Evolutionary conservation across 2,888 invertebrate genomes (phyloP).

Genomic region (Dimorphilus gyrociliatus): DNA sequence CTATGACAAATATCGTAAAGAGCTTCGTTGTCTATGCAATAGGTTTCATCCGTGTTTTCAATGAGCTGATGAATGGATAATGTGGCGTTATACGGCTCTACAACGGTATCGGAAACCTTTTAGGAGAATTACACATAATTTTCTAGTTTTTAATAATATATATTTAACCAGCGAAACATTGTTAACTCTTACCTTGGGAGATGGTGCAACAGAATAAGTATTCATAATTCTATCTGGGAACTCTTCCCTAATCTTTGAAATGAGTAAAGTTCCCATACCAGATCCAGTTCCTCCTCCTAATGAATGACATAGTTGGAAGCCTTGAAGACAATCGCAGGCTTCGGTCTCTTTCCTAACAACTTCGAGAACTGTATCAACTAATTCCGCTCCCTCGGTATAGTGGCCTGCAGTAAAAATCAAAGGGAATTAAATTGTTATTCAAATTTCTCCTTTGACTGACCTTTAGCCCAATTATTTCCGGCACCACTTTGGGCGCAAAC

Average conservation of each 20-base stretch:
- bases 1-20: conserved; percentile 44
- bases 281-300: conserved; percentile 80
- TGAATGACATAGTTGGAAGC: conserved; percentile 43
- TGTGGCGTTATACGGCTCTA: too few relatives aligned
- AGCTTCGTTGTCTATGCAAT: conserved; percentile 42
- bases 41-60: too few relatives aligned
- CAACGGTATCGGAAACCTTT: too few relatives aligned
- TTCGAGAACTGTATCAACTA: conserved; percentile 46
- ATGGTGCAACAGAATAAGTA: conserved; percentile 79
- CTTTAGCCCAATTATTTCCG: too few relatives aligned
- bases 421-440: too few relatives aligned
- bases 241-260: conserved; percentile 88
- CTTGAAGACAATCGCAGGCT: conserved; percentile 70
- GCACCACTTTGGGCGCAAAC: conserved; percentile 54
- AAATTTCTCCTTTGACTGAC: conserved; percentile 72
- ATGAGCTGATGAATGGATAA: too few relatives aligned
- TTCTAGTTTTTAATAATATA: too few relatives aligned
- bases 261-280: conserved; percentile 71
- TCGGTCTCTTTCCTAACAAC: conserved; percentile 58
- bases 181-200: conserved; percentile 50
- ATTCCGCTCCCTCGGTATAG: conserved; percentile 65
- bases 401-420: conserved; percentile 85
- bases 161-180: too few relatives aligned
- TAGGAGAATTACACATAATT: too few relatives aligned
- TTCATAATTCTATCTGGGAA: conserved; percentile 95